phyloP scores from a whole-genome alignment of 1,140 invertebrate genomes.

The Pomacea maculata region DNA sequence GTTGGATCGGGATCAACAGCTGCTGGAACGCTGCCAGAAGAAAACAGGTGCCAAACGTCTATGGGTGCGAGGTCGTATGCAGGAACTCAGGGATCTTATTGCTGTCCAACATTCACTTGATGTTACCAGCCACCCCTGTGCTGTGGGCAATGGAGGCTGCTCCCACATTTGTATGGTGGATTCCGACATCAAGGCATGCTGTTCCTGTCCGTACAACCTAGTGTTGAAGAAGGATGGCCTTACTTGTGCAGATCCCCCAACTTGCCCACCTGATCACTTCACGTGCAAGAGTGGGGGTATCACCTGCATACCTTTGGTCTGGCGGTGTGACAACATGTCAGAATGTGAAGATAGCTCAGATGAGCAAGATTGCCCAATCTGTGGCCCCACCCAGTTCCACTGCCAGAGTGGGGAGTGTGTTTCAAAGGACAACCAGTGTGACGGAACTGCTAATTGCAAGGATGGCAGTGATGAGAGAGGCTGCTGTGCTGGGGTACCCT shows the following conservation, averaged over 20 bases:
- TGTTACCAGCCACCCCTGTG: constrained; percentile 52
- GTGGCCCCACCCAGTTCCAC: constrained; percentile 70
- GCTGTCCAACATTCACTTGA: constrained; percentile 58
- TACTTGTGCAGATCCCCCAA: constrained; percentile 59
- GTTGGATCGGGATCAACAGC: constrained; percentile 91
- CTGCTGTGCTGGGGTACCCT: constrained; percentile 69
- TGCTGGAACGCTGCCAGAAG: constrained; percentile 56
- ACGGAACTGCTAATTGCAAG: constrained; percentile 74
- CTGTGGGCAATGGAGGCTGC: constrained; percentile 72
- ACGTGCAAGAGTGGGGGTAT: constrained; percentile 53
- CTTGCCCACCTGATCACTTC: constrained; percentile 63
- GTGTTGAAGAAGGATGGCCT: constrained; percentile 51
- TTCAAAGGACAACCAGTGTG: constrained; percentile 80
- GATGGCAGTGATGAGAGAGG: constrained; percentile 83
- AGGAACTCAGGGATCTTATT: constrained; percentile 73
- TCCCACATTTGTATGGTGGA: constrained; percentile 87
- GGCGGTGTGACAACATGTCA: constrained; percentile 68
- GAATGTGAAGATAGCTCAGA: constrained; percentile 85
- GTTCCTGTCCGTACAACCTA: constrained; percentile 60
- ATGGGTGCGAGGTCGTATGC: constrained; percentile 66
- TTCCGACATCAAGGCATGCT: constrained; percentile 68
- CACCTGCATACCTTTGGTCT: constrained; percentile 59
- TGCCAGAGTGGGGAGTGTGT: constrained; percentile 66
- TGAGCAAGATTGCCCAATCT: constrained; percentile 83
- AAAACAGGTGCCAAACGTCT: constrained; percentile 43